A percentile compares a stretch with the other conserved stretches of the same genome.
Evolutionary conservation across 2,113 vertebrate species (phyloP).

Genomic region (Miniopterus natalensis): DNA sequence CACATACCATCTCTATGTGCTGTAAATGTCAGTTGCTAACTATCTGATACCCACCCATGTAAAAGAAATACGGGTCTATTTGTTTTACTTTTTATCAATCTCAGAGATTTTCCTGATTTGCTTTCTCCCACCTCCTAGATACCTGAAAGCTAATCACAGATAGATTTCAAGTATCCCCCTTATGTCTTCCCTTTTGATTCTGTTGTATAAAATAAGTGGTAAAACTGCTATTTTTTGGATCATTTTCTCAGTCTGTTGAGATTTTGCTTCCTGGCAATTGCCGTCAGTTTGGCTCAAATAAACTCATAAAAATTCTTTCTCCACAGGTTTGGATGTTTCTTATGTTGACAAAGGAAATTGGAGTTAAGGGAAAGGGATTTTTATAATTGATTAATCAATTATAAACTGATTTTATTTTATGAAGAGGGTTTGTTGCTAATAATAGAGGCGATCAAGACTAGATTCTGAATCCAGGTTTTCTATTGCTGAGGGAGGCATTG

Average conservation of each 20-base stretch:
- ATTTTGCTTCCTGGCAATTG: background rate
- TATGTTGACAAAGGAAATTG: background rate
- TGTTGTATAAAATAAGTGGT: background rate
- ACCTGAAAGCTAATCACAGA: background rate
- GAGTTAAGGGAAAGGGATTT: background rate
- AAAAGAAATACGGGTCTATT: background rate
- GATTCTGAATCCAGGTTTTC: background rate
- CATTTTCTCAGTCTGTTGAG: background rate
- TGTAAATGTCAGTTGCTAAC: background rate
- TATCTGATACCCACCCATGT: background rate
- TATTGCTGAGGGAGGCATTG: background rate
- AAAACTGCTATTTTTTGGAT: background rate
- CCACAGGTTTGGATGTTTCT: background rate
- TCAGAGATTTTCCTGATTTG: background rate
- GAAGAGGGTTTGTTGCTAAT: background rate
- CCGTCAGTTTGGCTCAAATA: background rate
- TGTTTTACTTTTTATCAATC: background rate
- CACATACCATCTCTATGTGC: too few relatives aligned
- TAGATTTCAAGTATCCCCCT: background rate
- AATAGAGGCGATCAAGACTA: background rate
- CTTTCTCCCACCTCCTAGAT: background rate
- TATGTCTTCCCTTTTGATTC: background rate
- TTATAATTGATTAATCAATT: background rate
- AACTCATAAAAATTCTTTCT: background rate
- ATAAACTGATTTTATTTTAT: background rate